Conservation (phyloP, 2,797 vertebrate genomes). For the Tolypeutes matacus region DNA sequence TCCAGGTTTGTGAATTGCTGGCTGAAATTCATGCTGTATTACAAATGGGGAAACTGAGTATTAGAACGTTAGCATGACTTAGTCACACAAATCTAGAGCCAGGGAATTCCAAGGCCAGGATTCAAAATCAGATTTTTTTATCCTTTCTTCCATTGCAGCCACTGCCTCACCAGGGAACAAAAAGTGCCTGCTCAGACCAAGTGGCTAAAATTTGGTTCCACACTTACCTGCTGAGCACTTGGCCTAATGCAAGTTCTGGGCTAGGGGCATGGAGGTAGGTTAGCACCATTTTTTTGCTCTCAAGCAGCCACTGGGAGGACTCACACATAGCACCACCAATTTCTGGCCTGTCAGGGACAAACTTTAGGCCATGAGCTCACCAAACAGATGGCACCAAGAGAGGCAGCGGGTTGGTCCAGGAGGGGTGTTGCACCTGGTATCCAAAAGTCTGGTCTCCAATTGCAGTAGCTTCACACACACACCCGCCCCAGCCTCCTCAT, state of each 20-base stretch:
- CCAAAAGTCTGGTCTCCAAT: neutral
- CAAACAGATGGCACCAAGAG: neutral
- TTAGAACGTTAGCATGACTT: neutral
- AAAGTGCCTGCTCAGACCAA: neutral
- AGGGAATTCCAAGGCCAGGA: neutral
- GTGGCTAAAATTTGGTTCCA: neutral
- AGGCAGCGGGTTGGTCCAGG: accelerated
- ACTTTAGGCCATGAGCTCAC: neutral
- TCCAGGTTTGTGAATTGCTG: neutral
- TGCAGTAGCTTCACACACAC: neutral
- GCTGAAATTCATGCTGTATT: neutral
- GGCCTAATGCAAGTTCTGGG: neutral
- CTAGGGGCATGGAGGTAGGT: accelerated
- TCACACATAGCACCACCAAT: neutral
- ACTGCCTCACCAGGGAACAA: neutral
- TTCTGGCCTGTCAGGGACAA: neutral
- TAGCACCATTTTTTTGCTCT: no score
- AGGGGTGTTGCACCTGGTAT: neutral
- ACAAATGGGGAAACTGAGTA: neutral
- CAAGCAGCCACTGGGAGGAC: neutral
- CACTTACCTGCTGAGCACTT: neutral
- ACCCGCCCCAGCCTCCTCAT: neutral
- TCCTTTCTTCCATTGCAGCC: neutral
- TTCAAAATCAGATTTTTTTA: neutral
- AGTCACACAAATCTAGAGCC: neutral